Base-by-base conservation (phyloP, 2,797 vertebrate genomes). In the Pteropus rufus region DNA sequence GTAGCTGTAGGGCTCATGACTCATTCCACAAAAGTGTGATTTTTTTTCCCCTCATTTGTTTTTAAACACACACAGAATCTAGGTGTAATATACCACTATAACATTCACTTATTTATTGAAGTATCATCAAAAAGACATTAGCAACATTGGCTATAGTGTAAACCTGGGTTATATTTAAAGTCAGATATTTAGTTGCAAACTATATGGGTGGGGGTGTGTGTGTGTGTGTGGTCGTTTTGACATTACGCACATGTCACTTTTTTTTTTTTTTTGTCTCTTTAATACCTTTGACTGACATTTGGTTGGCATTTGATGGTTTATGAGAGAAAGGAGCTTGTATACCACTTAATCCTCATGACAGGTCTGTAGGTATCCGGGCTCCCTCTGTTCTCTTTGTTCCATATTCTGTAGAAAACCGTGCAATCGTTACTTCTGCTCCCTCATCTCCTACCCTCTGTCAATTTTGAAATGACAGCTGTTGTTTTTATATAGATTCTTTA, bases 361-460 rank as follows among this genome's bases (percentile, higher is more conserved):
- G 0, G 79, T 1, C 41, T 3, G 0, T 3, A 7, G 41, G 41
- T 34, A 70, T 79, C 4, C 5, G 64, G 73, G 18, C 72, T 80
- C n/a, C 39, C 76, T 70, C 10, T 23, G 0, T 31, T 41, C 36
- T 94, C 31, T 82, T 8, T 8, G 10, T 54, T 46, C 19, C 8
- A 0, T 29, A 5, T 21, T n/a, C 2, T 3, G 10, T 49, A 14
- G 90, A 44, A 60, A 31, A 56, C 54, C 5, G 2, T 2, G 52
- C 24, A 1, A 0, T 5, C n/a, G 46, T 36, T 5, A 2, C 5
- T 11, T 12, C 0, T 39, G 7, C 34, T 29, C 4, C 23, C 1
- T 54, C 23, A 2, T 14, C 39, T 34, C 46, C 21, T 7, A 0
- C 36, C 84, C 26, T 46, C 65, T 2, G 10, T 41, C 9, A 7